Conservation (phyloP, 92 coral and sea anemone genomes). For the Bergia puertoricense region DNA sequence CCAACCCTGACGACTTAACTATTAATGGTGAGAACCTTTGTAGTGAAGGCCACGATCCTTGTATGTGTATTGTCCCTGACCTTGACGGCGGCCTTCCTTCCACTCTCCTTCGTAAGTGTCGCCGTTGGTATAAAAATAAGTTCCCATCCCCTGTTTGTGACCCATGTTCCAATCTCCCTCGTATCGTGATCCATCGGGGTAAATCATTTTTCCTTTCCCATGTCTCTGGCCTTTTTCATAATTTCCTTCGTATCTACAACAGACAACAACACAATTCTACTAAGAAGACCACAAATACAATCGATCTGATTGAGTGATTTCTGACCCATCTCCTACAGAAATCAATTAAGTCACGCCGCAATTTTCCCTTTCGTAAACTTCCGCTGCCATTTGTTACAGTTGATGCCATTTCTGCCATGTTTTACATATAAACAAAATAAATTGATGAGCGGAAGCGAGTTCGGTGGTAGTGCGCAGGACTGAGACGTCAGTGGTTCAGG, state of each 20-base stretch:
- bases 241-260: slow-evolving; percentile 81
- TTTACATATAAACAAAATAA: no score
- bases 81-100: slow-evolving; percentile 77
- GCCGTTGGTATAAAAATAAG: slow-evolving; percentile 79
- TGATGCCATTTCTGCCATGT: no score
- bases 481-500: no score
- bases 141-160: slow-evolving; percentile 74
- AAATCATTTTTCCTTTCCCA: slow-evolving; percentile 78
- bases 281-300: not conserved
- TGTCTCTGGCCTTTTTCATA: slow-evolving; percentile 53
- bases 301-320: not conserved
- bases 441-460: no score
- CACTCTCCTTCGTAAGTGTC: slow-evolving; percentile 87
- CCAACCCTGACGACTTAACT: no score
- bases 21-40: slow-evolving; percentile 30
- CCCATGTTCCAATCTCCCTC: slow-evolving; percentile 82
- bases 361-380: no score
- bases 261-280: not conserved
- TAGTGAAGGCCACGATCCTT: slow-evolving; percentile 47
- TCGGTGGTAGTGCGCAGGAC: no score
- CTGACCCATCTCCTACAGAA: not conserved
- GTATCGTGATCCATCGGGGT: slow-evolving; percentile 88
- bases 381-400: no score
- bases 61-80: slow-evolving; percentile 77
- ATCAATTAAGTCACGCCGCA: not conserved